A percentile compares a stretch with the other conserved stretches of the same genome.
Evolutionary conservation across 2,797 vertebrate genomes (phyloP).

Genomic region (Neopelma chrysocephalum): DNA sequence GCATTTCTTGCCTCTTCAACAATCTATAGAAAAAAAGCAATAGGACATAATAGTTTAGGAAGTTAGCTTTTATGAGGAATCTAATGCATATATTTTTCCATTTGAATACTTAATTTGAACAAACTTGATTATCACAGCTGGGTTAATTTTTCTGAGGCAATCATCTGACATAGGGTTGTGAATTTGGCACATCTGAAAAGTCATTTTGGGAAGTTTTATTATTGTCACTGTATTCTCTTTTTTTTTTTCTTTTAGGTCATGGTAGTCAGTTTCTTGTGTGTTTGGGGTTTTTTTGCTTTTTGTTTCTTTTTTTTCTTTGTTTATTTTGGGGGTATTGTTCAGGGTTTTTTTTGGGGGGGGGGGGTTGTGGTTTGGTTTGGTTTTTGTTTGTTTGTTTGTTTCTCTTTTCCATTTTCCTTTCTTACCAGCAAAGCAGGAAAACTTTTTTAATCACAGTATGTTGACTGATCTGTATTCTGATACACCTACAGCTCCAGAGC

Average conservation of each 20-base stretch:
- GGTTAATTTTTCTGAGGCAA: not conserved
- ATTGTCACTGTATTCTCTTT: not conserved
- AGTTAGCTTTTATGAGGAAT: not conserved
- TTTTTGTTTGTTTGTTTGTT: accelerated
- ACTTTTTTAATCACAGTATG: not conserved
- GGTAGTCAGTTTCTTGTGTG: not conserved
- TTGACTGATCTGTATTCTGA: not conserved
- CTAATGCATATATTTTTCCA: not conserved
- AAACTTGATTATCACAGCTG: not conserved
- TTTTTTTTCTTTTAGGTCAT: not conserved
- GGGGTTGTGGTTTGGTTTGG: accelerated
- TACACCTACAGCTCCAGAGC: not conserved
- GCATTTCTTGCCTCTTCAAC: not conserved
- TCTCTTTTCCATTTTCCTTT: not conserved
- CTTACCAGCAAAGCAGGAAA: not conserved
- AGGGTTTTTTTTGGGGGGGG: not conserved
- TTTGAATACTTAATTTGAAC: not conserved
- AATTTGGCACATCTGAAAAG: not conserved
- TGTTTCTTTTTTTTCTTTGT: not conserved
- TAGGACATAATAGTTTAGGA: not conserved
- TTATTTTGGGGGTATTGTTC: not conserved
- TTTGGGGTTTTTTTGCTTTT: not conserved
- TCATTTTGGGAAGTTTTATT: not conserved
- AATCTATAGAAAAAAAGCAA: not conserved
- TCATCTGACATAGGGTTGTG: not conserved